Conservation (phyloP, 2,888 invertebrate species). For the Apomyelois bistriatella region DNA sequence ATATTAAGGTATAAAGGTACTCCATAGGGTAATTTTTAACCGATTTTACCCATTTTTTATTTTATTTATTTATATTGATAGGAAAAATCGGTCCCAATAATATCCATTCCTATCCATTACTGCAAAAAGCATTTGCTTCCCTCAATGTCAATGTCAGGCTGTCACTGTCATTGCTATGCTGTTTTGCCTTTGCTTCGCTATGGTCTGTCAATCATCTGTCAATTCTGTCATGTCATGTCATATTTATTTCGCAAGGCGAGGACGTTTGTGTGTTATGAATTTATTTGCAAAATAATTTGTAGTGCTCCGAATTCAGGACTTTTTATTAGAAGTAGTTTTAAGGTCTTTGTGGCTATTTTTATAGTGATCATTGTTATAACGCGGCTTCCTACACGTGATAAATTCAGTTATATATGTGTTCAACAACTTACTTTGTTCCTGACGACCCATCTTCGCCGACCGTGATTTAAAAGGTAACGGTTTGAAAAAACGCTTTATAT, state of each 20-base stretch:
- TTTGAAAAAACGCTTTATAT: slow-evolving; percentile 34
- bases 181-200: too few relatives aligned
- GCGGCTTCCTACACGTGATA: slow-evolving; percentile 49
- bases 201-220: slow-evolving; percentile 3
- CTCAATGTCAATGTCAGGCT: slow-evolving; percentile 12
- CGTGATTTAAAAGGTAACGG: slow-evolving; percentile 75
- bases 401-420: slow-evolving; percentile 43
- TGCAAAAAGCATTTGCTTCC: too few relatives aligned
- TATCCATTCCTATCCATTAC: too few relatives aligned
- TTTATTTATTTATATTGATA: too few relatives aligned
- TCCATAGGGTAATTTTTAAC: too few relatives aligned
- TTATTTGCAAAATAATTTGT: slow-evolving; percentile 54
- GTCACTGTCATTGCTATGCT: too few relatives aligned
- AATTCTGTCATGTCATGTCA: background rate
- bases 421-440: slow-evolving; percentile 66
- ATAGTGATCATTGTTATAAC: slow-evolving; percentile 53
- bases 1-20: too few relatives aligned
- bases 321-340: slow-evolving; percentile 25
- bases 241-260: slow-evolving; percentile 33
- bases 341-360: slow-evolving; percentile 20
- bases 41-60: too few relatives aligned
- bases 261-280: slow-evolving; percentile 61
- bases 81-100: too few relatives aligned
- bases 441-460: slow-evolving; percentile 54
- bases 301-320: slow-evolving; percentile 49